phyloP scores from a whole-genome alignment of 2,797 vertebrate species.

The Myotis myotis region DNA sequence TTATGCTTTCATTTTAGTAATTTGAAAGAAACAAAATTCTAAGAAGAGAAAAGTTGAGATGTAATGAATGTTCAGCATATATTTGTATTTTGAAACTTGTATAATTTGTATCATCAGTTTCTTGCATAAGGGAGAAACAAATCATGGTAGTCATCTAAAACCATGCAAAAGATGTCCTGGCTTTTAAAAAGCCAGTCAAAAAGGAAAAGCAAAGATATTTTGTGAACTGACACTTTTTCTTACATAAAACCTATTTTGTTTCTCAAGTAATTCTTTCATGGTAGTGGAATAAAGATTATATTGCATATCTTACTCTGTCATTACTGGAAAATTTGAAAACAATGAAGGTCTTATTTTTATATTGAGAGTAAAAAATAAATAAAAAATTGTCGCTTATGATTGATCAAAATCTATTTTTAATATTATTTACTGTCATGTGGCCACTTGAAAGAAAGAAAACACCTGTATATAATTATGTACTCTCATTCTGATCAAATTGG shows the following conservation, averaged over 20 bases:
- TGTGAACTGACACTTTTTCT: background rate
- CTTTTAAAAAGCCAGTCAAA: background rate
- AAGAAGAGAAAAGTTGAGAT: background rate
- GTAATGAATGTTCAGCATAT: background rate
- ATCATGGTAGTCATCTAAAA: background rate
- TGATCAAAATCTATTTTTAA: background rate
- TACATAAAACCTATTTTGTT: background rate
- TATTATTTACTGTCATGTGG: background rate
- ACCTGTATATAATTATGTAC: background rate
- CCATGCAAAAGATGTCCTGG: background rate
- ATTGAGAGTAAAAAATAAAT: background rate
- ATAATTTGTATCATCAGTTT: background rate
- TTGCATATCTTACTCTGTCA: background rate
- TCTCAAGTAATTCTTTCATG: background rate
- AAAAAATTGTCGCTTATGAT: background rate
- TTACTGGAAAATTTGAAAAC: background rate
- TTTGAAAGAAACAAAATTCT: conserved; percentile 23
- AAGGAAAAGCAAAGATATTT: background rate
- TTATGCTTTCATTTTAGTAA: background rate
- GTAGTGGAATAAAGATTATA: background rate
- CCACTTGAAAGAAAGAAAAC: background rate
- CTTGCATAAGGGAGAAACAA: background rate
- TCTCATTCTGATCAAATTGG: background rate
- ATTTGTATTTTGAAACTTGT: background rate
- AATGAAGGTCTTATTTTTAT: background rate